A percentile compares a stretch with the other conserved stretches of the same genome.
Conservation (phyloP, 2,113 vertebrate species). For the Xenus cinereus region DNA sequence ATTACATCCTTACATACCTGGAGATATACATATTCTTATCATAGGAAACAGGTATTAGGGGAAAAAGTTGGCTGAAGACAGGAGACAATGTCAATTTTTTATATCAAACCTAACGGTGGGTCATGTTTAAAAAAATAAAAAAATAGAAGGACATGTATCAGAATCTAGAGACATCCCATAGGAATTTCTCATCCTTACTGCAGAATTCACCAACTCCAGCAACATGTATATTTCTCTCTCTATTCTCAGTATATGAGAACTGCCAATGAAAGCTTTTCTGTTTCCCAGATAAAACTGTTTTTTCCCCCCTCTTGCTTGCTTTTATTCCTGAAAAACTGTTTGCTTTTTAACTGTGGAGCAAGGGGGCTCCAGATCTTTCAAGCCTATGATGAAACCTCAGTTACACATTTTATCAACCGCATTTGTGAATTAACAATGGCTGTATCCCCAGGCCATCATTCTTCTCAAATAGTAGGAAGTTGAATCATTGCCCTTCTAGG, state of each 20-base stretch:
- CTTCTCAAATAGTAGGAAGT: not conserved
- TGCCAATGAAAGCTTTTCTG: slow-evolving; percentile 16
- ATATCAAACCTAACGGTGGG: not conserved
- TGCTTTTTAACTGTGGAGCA: not conserved
- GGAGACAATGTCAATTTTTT: not conserved
- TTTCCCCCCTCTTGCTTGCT: not conserved
- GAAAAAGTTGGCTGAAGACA: not conserved
- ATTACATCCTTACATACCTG: not conserved
- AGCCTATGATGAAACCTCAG: not conserved
- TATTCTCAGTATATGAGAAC: not conserved
- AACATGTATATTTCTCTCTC: not conserved
- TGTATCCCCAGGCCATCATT: not conserved
- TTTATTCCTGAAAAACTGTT: not conserved
- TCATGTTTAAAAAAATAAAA: not conserved
- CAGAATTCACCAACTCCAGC: not conserved
- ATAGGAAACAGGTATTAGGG: not conserved
- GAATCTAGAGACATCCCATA: not conserved
- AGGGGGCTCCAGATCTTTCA: not conserved
- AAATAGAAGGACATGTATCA: not conserved
- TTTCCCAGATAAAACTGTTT: not conserved
- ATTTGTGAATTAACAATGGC: not conserved
- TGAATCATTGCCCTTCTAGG: not conserved
- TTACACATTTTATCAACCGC: not conserved
- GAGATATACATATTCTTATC: not conserved
- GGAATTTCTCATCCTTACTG: not conserved